Evolutionary conservation across 1,140 invertebrate species (phyloP), one percentile per base, ranked within the genome.

Genomic region (Papilio xuthus): DNA sequence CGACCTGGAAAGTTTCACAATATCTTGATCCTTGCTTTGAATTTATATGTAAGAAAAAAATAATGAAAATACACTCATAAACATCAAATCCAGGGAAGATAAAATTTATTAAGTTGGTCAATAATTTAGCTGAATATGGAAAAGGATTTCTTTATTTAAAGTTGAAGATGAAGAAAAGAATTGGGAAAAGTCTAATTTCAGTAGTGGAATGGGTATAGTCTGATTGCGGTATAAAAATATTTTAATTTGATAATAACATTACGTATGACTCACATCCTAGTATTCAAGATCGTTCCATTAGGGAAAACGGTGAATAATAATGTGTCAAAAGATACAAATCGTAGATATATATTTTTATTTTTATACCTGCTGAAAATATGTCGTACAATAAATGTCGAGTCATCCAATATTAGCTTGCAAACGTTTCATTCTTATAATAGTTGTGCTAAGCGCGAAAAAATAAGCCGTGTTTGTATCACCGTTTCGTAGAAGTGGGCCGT

Each of bases 381-480:
- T 53, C 50, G 50, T 20, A 53, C 50, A 53, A 53, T 53, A 60
- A 60, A 60, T 60, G 56, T 60, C 23, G 56, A 60, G 23, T 60
- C 56, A 60, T 26, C 53, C 56, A 67, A 60, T 23, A 60, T 20
- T 60, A 60, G 26, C 26, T 12, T 12, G 20, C 56, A 60, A 60
- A 60, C 23, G 56, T 60, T 67, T 28, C 60, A 67, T 67, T 28
- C 18, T 13, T 67, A 13, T 67, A 15, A 67, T 67, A 23, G 12
- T 26, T 67, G 60, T 32, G 60, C 60, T 67, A 32, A 67, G 60
- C 26, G 60, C 26, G 60, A 67, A 67, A 67, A 67, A 67, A 67
- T 67, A 67, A 15, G 12, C 60, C 26, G 23, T 28, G 60, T 32
- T 67, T 67, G 60, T 67, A 67, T 67, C 60, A 67, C 56, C 23